phyloP scores from a whole-genome alignment of 2,888 invertebrate genomes.

The Lithophane socia region DNA sequence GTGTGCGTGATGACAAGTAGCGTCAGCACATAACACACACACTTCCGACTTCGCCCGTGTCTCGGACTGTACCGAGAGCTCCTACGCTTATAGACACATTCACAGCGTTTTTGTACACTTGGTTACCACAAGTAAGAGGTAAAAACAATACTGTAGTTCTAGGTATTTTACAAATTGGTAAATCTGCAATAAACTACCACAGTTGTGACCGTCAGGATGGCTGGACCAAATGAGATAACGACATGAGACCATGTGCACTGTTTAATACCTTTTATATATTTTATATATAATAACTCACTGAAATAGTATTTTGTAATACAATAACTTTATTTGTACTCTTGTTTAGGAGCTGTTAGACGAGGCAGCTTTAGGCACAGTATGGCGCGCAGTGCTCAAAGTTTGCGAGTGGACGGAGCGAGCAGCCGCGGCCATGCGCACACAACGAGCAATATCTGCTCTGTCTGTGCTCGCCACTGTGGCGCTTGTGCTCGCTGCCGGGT shows the following conservation, averaged over 20 bases:
- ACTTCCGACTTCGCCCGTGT: too few species aligned
- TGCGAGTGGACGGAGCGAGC: constrained; percentile 84
- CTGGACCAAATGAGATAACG: too few species aligned
- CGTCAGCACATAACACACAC: too few species aligned
- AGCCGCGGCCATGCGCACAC: constrained; percentile 88
- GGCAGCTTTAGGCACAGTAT: constrained; percentile 93
- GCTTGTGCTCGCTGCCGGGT: constrained; percentile 93
- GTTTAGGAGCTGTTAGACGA: constrained; percentile 93
- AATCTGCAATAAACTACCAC: not conserved
- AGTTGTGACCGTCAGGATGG: too few species aligned
- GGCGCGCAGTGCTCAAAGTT: constrained; percentile 86
- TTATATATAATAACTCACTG: not conserved
- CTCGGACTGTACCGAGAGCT: too few species aligned
- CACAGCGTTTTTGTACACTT: not conserved
- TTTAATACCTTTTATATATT: too few species aligned
- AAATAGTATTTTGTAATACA: not conserved
- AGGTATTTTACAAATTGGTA: not conserved
- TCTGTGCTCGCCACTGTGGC: constrained; percentile 94
- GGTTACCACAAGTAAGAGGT: not conserved
- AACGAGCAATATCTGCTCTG: constrained; percentile 43
- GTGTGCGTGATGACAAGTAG: too few species aligned
- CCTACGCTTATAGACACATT: not conserved
- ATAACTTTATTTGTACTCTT: not conserved
- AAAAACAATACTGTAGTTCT: not conserved
- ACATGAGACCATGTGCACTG: too few species aligned